These are phyloP conservation scores for Tonatia bakeri DNA, from an alignment of 2,113 vertebrate species.

Conservation along the genomic window DNA sequence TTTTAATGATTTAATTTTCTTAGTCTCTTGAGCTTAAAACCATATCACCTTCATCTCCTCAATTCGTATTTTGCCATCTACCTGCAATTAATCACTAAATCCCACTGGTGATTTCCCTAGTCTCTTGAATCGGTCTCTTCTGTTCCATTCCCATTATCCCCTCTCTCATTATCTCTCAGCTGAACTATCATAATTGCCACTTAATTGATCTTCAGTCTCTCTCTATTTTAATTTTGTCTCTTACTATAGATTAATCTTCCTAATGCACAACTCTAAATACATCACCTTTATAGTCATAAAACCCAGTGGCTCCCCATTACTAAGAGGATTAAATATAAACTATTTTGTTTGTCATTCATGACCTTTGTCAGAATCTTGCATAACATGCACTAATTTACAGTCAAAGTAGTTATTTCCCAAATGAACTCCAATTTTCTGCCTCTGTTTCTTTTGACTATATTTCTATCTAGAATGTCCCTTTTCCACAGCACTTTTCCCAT, in stretches of 20 bases:
- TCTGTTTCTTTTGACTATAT: background rate
- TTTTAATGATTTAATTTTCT: background rate
- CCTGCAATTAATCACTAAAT: conserved; percentile 27
- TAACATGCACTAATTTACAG: background rate
- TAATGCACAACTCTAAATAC: background rate
- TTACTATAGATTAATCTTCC: conserved; percentile 31
- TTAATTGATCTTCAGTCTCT: conserved; percentile 48
- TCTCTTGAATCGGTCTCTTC: conserved; percentile 49
- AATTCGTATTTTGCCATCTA: background rate
- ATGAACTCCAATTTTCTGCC: background rate
- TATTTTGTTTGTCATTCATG: background rate
- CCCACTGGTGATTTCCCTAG: conserved; percentile 5
- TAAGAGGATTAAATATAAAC: background rate
- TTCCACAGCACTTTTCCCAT: background rate
- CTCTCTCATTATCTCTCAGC: background rate
- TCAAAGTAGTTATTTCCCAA: conserved; percentile 8
- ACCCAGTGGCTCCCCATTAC: background rate
- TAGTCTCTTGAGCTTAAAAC: conserved; percentile 6
- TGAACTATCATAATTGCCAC: conserved; percentile 40
- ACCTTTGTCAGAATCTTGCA: background rate
- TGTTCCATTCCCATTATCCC: background rate
- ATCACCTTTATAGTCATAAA: background rate
- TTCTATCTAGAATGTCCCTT: background rate
- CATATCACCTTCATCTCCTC: background rate
- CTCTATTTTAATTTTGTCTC: conserved; percentile 19